Evolutionary conservation across 1,140 invertebrate species (phyloP).

Genomic region (Oncopodura yosiiana): DNA sequence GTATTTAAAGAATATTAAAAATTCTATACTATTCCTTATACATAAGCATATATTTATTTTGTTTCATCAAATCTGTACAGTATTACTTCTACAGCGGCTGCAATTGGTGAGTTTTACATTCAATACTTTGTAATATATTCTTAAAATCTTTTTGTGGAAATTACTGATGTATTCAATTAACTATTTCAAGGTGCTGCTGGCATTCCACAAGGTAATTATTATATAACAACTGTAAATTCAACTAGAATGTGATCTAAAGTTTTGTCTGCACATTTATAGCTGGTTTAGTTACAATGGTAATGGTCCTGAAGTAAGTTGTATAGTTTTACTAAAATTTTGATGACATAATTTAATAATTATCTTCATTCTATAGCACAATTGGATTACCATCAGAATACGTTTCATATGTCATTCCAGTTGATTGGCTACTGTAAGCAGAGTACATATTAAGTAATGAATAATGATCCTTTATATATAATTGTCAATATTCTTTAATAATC

Average conservation of each 20-base stretch:
- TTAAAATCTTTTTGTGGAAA: too few species aligned
- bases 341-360: too few species aligned
- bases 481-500: conserved; percentile 36
- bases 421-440: conserved; percentile 62
- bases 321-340: too few species aligned
- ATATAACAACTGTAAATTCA: too few species aligned
- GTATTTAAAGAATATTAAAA: conserved; percentile 3
- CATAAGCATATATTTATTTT: not conserved
- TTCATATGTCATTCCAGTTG: conserved; percentile 54
- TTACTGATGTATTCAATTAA: too few species aligned
- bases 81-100: conserved; percentile 53
- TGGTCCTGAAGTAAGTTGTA: conserved; percentile 59
- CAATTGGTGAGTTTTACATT: too few species aligned
- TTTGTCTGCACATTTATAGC: too few species aligned
- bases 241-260: too few species aligned
- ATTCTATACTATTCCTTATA: not conserved
- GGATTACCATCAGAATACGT: conserved; percentile 54
- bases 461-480: too few species aligned
- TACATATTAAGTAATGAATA: conserved; percentile 1
- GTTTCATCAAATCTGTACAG: conserved; percentile 42
- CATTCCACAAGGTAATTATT: conserved; percentile 51
- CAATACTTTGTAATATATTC: too few species aligned
- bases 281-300: conserved; percentile 52
- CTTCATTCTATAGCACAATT: too few species aligned
- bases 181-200: too few species aligned